A percentile compares a stretch with the other conserved stretches of the same genome.
These are phyloP conservation scores for Odontocolon sp. DNA, from an alignment of 2,888 invertebrate genomes.

Conservation along the genomic window DNA sequence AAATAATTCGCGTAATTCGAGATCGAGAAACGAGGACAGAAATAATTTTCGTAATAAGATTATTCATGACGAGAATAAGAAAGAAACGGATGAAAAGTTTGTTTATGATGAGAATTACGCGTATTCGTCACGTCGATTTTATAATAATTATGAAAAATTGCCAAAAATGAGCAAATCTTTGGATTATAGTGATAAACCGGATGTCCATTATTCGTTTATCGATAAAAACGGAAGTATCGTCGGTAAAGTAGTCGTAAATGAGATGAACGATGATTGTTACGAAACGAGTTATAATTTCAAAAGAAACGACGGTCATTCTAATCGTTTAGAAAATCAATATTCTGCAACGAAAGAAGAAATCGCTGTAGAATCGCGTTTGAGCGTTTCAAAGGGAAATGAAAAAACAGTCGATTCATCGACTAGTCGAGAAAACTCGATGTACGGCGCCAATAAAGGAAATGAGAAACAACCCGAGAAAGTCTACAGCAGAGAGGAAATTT, in stretches of 20 bases:
- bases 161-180: constrained; percentile 52
- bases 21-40: constrained; percentile 41
- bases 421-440: constrained; percentile 64
- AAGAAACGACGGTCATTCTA: neutral
- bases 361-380: neutral
- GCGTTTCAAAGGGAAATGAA: constrained; percentile 29
- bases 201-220: constrained; percentile 57
- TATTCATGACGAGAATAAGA: neutral
- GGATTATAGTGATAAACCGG: constrained; percentile 33
- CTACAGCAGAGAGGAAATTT: constrained; percentile 41
- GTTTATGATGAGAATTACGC: constrained; percentile 57
- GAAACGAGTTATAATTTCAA: constrained; percentile 64
- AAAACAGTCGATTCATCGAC: constrained; percentile 39
- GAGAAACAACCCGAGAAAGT: constrained; percentile 20
- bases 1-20: neutral
- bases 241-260: constrained; percentile 39
- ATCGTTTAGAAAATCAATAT: constrained; percentile 60
- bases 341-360: constrained; percentile 69
- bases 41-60: constrained; percentile 55
- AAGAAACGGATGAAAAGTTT: neutral
- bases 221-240: constrained; percentile 49
- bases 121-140: constrained; percentile 27
- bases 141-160: constrained; percentile 68
- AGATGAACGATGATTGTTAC: constrained; percentile 56
- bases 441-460: no score